A percentile compares a stretch with the other conserved stretches of the same genome.
Evolutionary conservation across 2,113 vertebrate genomes (phyloP).

Genomic region (Xyliphius kryptos): DNA sequence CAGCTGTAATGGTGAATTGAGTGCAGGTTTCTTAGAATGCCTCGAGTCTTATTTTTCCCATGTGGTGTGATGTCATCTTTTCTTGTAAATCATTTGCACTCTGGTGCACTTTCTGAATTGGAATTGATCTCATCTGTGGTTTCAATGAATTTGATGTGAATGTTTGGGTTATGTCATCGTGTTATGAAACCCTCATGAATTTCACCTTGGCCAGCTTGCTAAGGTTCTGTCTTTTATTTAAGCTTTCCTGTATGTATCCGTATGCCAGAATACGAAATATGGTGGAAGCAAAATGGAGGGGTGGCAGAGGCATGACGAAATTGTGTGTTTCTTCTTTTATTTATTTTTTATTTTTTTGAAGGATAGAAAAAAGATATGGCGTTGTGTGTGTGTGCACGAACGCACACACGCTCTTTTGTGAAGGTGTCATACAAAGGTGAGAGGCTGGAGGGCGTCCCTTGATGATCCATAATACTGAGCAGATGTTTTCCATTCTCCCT

Average conservation of each 20-base stretch:
- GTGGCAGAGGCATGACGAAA: conserved; percentile 18
- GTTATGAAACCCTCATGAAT: conserved; percentile 6
- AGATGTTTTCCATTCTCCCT: conserved; percentile 48
- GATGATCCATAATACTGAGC: conserved; percentile 39
- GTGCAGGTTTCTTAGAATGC: conserved; percentile 13
- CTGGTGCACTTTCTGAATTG: conserved; percentile 11
- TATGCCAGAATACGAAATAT: conserved; percentile 9
- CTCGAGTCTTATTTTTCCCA: background rate
- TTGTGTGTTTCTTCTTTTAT: conserved; percentile 22
- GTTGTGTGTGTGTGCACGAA: conserved; percentile 21
- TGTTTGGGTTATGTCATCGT: conserved; percentile 5
- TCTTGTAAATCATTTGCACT: conserved; percentile 4
- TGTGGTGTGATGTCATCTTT: conserved; percentile 32
- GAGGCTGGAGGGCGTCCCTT: conserved; percentile 37
- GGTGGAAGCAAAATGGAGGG: conserved; percentile 1
- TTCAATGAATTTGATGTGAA: conserved; percentile 11
- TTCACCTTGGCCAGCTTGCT: background rate
- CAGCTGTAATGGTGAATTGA: conserved; percentile 17
- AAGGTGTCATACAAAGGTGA: conserved; percentile 3
- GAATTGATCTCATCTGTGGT: conserved; percentile 11
- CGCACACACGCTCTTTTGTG: background rate
- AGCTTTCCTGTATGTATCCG: conserved; percentile 9
- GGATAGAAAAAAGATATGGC: conserved; percentile 41
- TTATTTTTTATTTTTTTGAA: conserved; percentile 13
- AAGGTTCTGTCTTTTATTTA: conserved; percentile 3